Percentiles rank a stretch among this genome's conserved stretches.
These are phyloP conservation scores for Ichneumoninae sp. DNA, from an alignment of 2,888 invertebrate genomes.

Conservation along the genomic window DNA sequence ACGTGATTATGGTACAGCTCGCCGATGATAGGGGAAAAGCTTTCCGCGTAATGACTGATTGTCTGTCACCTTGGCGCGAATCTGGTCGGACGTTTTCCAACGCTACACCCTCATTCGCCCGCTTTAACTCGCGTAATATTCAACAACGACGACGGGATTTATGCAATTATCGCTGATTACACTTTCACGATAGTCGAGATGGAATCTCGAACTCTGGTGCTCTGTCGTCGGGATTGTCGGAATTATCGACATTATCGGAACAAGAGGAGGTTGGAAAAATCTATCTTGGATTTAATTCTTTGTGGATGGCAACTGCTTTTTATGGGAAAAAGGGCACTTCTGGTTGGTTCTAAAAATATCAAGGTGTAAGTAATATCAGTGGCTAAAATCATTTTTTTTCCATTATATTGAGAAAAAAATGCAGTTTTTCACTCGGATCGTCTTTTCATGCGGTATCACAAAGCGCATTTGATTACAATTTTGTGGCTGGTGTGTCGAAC, in stretches of 20 bases:
- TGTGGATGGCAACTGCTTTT: background rate
- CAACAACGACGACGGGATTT: constrained; percentile 27
- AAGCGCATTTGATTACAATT: background rate
- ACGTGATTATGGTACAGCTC: constrained; percentile 4
- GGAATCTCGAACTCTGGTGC: background rate
- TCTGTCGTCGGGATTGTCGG: background rate
- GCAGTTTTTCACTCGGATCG: background rate
- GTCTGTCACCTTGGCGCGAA: constrained; percentile 22
- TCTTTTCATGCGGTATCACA: background rate
- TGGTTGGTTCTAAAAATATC: background rate
- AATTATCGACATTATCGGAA: background rate
- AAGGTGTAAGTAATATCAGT: background rate
- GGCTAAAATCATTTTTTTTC: background rate
- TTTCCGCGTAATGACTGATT: constrained; percentile 5
- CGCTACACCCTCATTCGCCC: background rate
- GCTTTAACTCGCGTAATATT: constrained; percentile 3
- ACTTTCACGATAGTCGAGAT: background rate
- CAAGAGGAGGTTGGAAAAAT: background rate
- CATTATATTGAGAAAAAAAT: background rate
- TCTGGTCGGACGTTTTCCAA: constrained; percentile 17
- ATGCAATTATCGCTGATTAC: constrained; percentile 10
- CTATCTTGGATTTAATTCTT: background rate
- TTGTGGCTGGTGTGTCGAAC: background rate
- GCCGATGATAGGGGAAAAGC: constrained; percentile 13
- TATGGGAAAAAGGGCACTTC: background rate